Base-by-base conservation (phyloP, 2,113 vertebrate species). In the Athene cunicularia region DNA sequence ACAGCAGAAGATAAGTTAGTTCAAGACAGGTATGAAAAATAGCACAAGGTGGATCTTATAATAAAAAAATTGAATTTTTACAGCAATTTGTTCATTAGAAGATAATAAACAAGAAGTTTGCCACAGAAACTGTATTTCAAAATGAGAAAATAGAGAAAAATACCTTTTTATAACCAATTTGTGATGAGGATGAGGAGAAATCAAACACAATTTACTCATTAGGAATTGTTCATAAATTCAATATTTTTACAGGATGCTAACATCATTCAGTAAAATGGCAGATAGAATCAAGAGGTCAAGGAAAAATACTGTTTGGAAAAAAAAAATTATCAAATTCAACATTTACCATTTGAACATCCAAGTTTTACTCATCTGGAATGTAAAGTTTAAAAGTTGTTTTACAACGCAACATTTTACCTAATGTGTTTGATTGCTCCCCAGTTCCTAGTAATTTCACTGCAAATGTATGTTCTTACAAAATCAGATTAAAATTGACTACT, bases 11-110 rank as follows among this genome's bases (percentile, higher is more conserved):
- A 23, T 5, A 43, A 66, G 1, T 47, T 30, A 77, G 17, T 59
- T 80, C 17, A 43, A 83, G n/a, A 62, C 1, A 0, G 1, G 6
- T 63, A 41, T 47, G n/a, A 92, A 73, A 76, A 68, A 66, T 23
- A 80, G 17, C 12, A 39, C 20, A 50, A 43, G 12, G 20, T 39
- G 3, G 23, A 74, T 12, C 1, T 60, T 68, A 26, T 8, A 0
- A 56, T 24, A 33, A 32, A 45, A 90, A 79, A 43, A 9, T 5
- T 6, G 0, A 3, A 9, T 2, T 53, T 90, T 88, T 84, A 27
- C 6, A 74, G 19, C 6, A 50, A 50, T 64, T 79, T 91, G 2
- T 3, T 91, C 21, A 24, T 71, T 71, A 47, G 8, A 89, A 11
- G 21, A 6, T 74, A 84, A 20, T 81, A 72, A 92, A 33, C n/a